Evolutionary conservation across 2,888 invertebrate species (phyloP).

Genomic region (Petrolisthes manimaculis): DNA sequence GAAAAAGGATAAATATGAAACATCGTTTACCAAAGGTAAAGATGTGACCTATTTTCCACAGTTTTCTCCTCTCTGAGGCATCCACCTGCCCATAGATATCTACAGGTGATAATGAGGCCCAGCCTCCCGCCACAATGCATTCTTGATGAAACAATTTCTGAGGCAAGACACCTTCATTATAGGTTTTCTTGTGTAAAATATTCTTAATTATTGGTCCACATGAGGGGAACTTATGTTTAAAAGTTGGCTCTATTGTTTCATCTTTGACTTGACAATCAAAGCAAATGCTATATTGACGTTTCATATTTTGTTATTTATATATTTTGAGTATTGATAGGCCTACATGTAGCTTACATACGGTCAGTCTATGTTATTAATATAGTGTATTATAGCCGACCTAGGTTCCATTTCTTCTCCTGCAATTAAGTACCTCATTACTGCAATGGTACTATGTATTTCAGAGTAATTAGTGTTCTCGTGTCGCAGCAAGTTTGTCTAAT

Average conservation of each 20-base stretch:
- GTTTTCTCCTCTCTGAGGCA: neutral
- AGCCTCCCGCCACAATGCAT: constrained; percentile 30
- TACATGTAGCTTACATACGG: no score
- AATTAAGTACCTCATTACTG: no score
- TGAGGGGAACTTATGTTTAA: neutral
- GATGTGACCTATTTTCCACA: neutral
- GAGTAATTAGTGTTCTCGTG: no score
- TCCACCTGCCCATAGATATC: constrained; percentile 2
- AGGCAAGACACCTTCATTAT: constrained; percentile 32
- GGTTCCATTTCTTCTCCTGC: no score
- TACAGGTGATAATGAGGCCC: constrained; percentile 32
- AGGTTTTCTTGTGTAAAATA: constrained; percentile 1
- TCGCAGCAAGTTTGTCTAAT: no score
- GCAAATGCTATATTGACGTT: no score
- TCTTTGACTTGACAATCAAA: neutral
- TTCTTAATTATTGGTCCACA: constrained; percentile 12
- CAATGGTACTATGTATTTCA: no score
- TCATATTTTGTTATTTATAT: no score
- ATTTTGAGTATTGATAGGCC: no score
- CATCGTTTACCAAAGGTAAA: neutral
- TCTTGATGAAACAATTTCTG: constrained; percentile 41
- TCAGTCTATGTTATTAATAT: no score
- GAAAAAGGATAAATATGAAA: no score
- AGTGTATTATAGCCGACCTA: no score
- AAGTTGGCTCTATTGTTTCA: neutral